Percentiles rank a stretch among this genome's conserved stretches.
phyloP scores from a whole-genome alignment of 2,797 vertebrate species.

The Manis pentadactyla region DNA sequence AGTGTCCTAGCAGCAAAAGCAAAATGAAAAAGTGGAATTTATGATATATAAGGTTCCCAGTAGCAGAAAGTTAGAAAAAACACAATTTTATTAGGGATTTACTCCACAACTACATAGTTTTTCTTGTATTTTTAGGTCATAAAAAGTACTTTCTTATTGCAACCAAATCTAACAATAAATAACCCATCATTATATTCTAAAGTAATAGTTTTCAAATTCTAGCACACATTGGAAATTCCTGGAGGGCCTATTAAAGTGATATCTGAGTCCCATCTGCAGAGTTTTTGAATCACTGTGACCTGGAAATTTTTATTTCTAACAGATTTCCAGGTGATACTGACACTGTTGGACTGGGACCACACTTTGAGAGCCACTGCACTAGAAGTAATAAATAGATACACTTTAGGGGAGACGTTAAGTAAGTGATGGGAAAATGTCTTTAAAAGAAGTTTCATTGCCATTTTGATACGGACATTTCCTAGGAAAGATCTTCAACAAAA shows the following conservation, averaged over 20 bases:
- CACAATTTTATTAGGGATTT: background rate
- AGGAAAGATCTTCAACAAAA: background rate
- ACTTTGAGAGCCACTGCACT: background rate
- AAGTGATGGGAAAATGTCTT: background rate
- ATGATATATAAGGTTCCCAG: background rate
- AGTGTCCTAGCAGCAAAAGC: background rate
- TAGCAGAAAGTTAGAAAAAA: background rate
- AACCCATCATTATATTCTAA: background rate
- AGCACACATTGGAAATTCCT: background rate
- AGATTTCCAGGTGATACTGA: background rate
- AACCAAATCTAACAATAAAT: background rate
- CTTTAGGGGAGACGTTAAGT: background rate
- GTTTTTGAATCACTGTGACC: background rate
- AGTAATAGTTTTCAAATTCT: background rate
- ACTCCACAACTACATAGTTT: background rate
- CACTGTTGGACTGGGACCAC: background rate
- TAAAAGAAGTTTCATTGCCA: background rate
- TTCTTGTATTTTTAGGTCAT: constrained; percentile 2
- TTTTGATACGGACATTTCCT: background rate
- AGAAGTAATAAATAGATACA: background rate
- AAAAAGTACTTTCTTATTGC: background rate
- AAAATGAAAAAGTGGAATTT: background rate
- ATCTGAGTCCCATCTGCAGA: background rate
- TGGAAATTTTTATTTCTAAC: background rate
- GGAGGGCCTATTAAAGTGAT: background rate